Conservation (phyloP, 1,140 invertebrate genomes). For the Berghia stephanieae region DNA sequence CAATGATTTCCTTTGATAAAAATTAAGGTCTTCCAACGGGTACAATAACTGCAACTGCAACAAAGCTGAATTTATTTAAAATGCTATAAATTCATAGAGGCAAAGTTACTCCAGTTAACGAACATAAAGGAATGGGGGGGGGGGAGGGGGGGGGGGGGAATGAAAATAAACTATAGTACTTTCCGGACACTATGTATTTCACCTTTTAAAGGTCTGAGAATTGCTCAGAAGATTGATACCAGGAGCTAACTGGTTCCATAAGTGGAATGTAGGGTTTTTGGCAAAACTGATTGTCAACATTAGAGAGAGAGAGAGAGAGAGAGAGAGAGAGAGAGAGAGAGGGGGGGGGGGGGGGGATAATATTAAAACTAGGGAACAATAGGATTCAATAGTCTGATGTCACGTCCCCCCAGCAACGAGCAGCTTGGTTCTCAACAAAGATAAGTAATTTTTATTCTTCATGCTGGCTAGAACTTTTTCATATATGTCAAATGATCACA, state of each 20-base stretch:
- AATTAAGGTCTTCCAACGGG: too few relatives aligned
- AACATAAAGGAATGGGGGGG: background rate
- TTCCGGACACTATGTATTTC: too few relatives aligned
- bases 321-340: background rate
- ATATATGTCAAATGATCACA: too few relatives aligned
- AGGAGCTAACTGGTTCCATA: background rate
- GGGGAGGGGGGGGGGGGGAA: background rate
- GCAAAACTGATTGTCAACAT: background rate
- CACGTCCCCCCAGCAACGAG: background rate
- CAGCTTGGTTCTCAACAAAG: background rate
- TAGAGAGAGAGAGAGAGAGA: background rate
- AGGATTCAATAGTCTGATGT: background rate
- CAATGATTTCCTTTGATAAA: too few relatives aligned
- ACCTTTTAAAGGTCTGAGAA: too few relatives aligned
- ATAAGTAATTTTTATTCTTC: too few relatives aligned
- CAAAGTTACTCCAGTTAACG: background rate
- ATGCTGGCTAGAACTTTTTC: too few relatives aligned
- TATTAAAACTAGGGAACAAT: background rate
- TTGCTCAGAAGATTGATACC: background rate
- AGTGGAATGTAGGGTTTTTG: background rate
- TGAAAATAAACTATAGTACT: background rate
- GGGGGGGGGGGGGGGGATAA: background rate
- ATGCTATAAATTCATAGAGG: background rate
- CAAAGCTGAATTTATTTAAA: background rate
- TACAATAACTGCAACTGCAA: too few relatives aligned